A percentile compares a stretch with the other conserved stretches of the same genome.
Evolutionary conservation across 37 sponge, comb jelly and placozoan genomes (phyloP).

Genomic region (Aphrocallistes beatrix): DNA sequence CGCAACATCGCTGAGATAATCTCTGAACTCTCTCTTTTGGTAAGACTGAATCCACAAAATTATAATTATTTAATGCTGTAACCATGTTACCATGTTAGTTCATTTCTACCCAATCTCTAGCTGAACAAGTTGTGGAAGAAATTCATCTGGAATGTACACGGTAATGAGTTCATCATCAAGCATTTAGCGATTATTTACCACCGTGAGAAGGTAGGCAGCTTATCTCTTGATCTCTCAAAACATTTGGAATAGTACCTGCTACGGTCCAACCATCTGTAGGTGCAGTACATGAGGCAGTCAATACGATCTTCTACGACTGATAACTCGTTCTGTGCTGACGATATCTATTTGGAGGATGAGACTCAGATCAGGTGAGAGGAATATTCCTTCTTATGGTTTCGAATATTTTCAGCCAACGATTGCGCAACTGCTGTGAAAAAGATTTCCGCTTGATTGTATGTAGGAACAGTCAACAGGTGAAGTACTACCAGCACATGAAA

Average conservation of each 20-base stretch:
- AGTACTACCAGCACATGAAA: neutral
- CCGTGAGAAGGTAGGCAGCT: neutral
- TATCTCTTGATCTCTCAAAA: too few species aligned
- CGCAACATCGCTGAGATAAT: conserved; percentile 5
- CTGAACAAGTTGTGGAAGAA: conserved; percentile 4
- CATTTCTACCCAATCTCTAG: neutral
- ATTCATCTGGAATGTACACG: neutral
- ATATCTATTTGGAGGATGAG: neutral
- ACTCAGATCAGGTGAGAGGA: neutral
- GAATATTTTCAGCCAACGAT: too few species aligned
- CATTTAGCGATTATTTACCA: neutral
- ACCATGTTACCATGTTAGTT: neutral
- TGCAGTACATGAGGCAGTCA: neutral
- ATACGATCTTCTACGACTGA: neutral
- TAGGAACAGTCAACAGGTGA: neutral
- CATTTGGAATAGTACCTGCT: too few species aligned
- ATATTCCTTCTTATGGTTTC: too few species aligned
- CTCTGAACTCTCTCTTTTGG: neutral
- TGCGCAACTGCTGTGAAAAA: too few species aligned
- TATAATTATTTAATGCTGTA: neutral
- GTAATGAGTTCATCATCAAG: neutral
- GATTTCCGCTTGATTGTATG: too few species aligned
- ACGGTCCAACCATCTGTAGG: too few species aligned
- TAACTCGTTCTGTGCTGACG: neutral
- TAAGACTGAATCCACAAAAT: too few species aligned